Evolutionary conservation across 30 jellyfish, hydroid and myxozoan species (phyloP).

Genomic region (Cassiopea xamachana): DNA sequence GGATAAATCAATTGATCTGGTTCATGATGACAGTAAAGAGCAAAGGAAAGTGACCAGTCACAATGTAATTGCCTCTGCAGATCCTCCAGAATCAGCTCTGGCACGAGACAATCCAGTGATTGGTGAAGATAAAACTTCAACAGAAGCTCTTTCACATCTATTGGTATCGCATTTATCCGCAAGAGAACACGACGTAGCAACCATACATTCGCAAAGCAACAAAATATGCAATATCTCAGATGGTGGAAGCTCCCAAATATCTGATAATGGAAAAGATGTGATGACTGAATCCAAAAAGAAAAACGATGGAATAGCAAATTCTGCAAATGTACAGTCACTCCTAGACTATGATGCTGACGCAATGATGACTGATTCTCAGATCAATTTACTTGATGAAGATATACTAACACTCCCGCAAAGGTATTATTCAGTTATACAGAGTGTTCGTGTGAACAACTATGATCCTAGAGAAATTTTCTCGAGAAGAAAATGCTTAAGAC

Average conservation of each 20-base stretch:
- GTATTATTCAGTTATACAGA: neutral
- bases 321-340: neutral
- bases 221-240: neutral
- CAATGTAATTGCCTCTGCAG: neutral
- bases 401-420: neutral
- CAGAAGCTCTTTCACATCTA: neutral
- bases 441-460: no score
- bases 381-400: conserved; percentile 45
- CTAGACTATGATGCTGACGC: conserved; percentile 31
- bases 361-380: conserved; percentile 55
- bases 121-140: neutral
- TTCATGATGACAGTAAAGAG: neutral
- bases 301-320: neutral
- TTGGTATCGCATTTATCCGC: neutral
- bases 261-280: neutral
- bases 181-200: neutral
- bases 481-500: no score
- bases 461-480: no score
- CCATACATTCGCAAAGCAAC: neutral
- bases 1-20: neutral
- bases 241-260: neutral
- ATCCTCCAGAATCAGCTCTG: neutral
- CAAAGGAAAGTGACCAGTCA: neutral
- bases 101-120: neutral
- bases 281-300: neutral